A percentile compares a stretch with the other conserved stretches of the same genome.
Conservation (phyloP, 2,888 invertebrate species). For the Aspidiotus destructor region DNA sequence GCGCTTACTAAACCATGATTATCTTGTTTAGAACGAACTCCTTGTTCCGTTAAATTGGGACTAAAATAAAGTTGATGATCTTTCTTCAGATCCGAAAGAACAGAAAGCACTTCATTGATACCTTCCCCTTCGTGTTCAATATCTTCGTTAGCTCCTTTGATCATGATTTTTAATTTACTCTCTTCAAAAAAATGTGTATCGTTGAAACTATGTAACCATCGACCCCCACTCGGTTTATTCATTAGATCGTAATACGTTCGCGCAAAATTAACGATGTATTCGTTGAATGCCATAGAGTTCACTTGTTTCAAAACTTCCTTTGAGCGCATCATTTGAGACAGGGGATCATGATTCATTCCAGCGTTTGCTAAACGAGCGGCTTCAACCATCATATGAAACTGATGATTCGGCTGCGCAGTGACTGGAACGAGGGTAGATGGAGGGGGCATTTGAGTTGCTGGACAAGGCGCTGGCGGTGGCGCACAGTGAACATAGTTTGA, state of each 20-base stretch:
- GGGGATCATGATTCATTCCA: neutral
- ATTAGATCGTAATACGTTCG: constrained; percentile 18
- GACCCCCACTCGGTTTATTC: neutral
- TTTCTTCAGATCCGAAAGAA: constrained; percentile 10
- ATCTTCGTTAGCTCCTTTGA: constrained; percentile 19
- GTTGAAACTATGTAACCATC: constrained; percentile 12
- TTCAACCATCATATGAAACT: neutral
- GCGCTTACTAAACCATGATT: constrained; percentile 21
- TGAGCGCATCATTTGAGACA: neutral
- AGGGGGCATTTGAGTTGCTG: neutral
- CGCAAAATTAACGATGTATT: constrained; percentile 18
- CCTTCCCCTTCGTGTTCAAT: constrained; percentile 12
- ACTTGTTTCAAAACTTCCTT: constrained; percentile 17
- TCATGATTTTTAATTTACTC: constrained; percentile 13
- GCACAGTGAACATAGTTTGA: neutral
- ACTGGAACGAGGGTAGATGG: neutral
- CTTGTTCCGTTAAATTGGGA: constrained; percentile 14
- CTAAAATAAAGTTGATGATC: constrained; percentile 9
- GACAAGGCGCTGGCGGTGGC: neutral
- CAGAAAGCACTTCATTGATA: constrained; percentile 2
- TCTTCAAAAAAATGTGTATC: constrained; percentile 20
- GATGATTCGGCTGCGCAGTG: neutral
- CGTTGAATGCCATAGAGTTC: constrained; percentile 18
- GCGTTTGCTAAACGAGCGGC: neutral
- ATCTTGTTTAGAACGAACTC: constrained; percentile 17